Base-by-base conservation (phyloP, 1,140 invertebrate species). In the Patella vulgata region DNA sequence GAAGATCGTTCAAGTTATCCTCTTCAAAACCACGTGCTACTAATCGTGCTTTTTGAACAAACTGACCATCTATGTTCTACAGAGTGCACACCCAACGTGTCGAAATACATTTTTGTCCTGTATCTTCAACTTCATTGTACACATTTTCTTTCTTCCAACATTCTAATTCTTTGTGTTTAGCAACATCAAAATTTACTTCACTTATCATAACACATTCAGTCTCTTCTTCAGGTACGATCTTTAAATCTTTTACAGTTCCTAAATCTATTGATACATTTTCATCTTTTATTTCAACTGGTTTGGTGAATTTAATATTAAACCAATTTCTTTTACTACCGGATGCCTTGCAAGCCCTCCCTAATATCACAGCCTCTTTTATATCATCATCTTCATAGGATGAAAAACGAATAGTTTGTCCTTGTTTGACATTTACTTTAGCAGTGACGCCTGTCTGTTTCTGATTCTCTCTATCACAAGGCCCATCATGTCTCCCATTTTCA, bases 1-100 rank as follows among this genome's bases (percentile, higher is more conserved):
- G 42, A 39, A 61, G 53, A 19, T 53, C 48, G 42, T 53, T 40
- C 28, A 11, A 17, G 30, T 47, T 39, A 12, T 21, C 9, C 43
- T 64, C 55, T 53, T 64, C 62, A 64, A 64, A 64, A 23, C 63
- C 63, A 25, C 63, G 31, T 8, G 56, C 63, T 2, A 65, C 63
- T 21, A 55, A 33, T 66, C 57, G 54, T 33, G 63, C 50, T 36
- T 66, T 53, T 14, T 48, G 23, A 12, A 19, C 43, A 11, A 50
- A 21, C 47, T 40, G 42, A 46, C 48, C 44, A 30, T 27, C 23
- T 27, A 36, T 17, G 30, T 43, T 56, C n/a, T 44, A 28, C 23
- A 28, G 36, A 55, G 30, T 63, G 52, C 17, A 56, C 23, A 28
- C 40, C 40, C 17, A 23, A 21, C 33, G 36, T 19, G 19, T 54